Conservation (phyloP, 2,113 vertebrate genomes). For the Lethenteron reissneri region DNA sequence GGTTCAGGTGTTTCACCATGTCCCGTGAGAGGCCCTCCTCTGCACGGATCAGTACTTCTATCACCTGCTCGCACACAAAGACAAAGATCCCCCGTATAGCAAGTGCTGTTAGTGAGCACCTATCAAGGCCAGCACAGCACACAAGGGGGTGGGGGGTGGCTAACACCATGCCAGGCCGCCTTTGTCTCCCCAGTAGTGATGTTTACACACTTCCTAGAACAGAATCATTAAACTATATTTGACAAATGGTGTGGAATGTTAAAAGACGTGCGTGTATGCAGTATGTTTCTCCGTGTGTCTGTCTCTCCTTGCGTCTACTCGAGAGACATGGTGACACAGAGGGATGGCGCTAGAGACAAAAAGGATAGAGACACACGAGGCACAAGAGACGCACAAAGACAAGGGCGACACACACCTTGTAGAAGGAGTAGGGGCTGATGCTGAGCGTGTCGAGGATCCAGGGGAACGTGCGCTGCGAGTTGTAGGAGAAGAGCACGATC, state of each 20-base stretch:
- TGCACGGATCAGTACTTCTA: slow-evolving; percentile 82
- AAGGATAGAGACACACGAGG: not conserved
- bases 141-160: too few species aligned
- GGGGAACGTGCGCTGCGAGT: slow-evolving; percentile 71
- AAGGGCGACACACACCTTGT: slow-evolving; percentile 39
- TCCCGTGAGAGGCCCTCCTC: slow-evolving; percentile 85
- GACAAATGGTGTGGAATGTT: too few species aligned
- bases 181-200: too few species aligned
- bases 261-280: too few species aligned
- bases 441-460: slow-evolving; percentile 66
- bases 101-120: too few species aligned
- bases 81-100: not conserved
- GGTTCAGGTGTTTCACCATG: slow-evolving; percentile 91
- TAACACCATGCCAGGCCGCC: too few species aligned
- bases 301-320: too few species aligned
- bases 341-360: not conserved
- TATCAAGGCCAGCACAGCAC: too few species aligned
- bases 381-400: not conserved
- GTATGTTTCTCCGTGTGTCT: too few species aligned
- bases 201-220: too few species aligned
- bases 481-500: slow-evolving; percentile 81
- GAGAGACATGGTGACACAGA: too few species aligned
- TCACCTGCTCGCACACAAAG: slow-evolving; percentile 31
- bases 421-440: slow-evolving; percentile 67
- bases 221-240: too few species aligned